phyloP scores from a whole-genome alignment of 2,113 vertebrate species.

The Manacus vitellinus region DNA sequence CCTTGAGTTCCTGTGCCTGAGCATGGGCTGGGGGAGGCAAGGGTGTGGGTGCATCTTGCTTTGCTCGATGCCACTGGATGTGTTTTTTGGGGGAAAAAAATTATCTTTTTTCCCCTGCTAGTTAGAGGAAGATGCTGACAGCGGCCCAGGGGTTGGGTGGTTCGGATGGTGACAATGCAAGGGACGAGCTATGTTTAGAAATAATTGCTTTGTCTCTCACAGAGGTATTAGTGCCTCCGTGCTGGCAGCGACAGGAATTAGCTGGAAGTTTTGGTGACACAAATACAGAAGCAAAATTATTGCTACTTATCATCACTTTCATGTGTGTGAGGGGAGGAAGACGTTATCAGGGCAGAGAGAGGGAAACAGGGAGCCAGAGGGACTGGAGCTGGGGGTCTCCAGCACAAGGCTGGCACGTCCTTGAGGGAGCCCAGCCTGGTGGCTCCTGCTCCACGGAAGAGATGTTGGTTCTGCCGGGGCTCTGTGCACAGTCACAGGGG shows the following conservation, averaged over 20 bases:
- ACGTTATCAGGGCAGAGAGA: neutral
- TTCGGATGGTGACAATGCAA: slow-evolving; percentile 2
- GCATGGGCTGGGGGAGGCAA: accelerated
- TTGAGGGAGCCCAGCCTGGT: neutral
- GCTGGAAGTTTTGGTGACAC: slow-evolving; percentile 13
- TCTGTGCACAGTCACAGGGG: neutral
- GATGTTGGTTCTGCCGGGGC: neutral
- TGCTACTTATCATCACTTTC: neutral
- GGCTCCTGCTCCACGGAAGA: neutral
- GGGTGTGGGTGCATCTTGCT: too few relatives aligned
- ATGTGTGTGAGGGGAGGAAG: neutral
- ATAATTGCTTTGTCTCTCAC: slow-evolving; percentile 67
- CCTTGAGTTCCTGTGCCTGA: accelerated
- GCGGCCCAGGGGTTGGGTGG: neutral
- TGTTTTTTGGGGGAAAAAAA: neutral
- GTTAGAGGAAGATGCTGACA: neutral
- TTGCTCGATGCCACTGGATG: neutral
- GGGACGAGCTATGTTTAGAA: slow-evolving; percentile 63
- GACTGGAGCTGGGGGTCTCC: neutral
- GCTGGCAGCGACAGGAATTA: slow-evolving; percentile 45
- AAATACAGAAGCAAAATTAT: neutral
- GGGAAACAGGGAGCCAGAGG: neutral
- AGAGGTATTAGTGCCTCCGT: slow-evolving; percentile 43
- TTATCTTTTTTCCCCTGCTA: neutral
- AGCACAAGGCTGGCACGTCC: accelerated